A percentile compares a stretch with the other conserved stretches of the same genome.
These are phyloP conservation scores for Tachysurus fulvidraco DNA, from an alignment of 2,113 vertebrate genomes.

Conservation along the genomic window DNA sequence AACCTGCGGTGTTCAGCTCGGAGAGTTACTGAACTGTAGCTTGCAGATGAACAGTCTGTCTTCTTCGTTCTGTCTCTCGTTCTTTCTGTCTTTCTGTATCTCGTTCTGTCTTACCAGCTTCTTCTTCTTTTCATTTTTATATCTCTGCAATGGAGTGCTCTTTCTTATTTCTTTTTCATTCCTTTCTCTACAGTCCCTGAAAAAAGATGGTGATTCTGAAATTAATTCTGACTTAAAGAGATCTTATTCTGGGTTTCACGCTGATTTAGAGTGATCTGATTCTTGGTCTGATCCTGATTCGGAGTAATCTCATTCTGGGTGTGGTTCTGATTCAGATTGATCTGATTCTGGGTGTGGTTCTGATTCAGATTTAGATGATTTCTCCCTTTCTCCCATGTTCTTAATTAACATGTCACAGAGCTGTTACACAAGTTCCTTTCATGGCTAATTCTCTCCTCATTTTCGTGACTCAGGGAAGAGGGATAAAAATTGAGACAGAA, in stretches of 20 bases:
- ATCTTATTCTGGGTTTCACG: not conserved
- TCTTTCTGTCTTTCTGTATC: not conserved
- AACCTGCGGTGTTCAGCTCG: not conserved
- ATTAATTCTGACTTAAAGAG: not conserved
- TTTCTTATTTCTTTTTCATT: too few relatives aligned
- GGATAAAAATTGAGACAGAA: not conserved
- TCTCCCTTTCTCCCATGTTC: slow-evolving; percentile 3
- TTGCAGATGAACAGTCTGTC: slow-evolving; percentile 13
- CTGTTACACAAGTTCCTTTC: slow-evolving; percentile 1
- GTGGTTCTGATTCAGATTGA: not conserved
- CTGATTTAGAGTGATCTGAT: not conserved
- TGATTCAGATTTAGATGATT: not conserved
- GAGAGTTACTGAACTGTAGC: slow-evolving; percentile 6
- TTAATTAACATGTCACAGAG: not conserved
- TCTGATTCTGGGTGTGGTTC: not conserved
- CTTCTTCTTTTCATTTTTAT: not conserved
- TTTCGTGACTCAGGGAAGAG: slow-evolving; percentile 20
- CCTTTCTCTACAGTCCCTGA: not conserved
- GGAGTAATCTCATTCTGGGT: not conserved
- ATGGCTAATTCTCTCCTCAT: slow-evolving; percentile 2
- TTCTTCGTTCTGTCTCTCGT: not conserved
- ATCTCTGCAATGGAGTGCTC: slow-evolving; percentile 15
- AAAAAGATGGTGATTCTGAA: not conserved
- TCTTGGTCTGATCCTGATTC: not conserved
- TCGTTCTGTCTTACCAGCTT: not conserved